phyloP scores from a whole-genome alignment of 2,113 vertebrate species.

The Aegotheles bennettii region DNA sequence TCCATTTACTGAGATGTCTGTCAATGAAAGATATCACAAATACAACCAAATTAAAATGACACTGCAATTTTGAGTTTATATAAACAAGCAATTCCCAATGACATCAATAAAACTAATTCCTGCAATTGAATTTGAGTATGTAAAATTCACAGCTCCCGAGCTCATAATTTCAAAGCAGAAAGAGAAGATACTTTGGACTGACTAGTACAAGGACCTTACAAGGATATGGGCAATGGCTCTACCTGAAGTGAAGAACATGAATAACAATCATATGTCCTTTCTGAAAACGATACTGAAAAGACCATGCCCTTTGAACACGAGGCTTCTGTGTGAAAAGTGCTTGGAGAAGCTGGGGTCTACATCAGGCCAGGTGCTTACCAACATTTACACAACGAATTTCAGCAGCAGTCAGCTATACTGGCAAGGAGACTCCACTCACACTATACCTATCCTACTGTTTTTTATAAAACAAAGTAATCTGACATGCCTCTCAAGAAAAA shows the following conservation, averaged over 20 bases:
- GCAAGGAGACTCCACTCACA: neutral
- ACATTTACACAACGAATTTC: neutral
- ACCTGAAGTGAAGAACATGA: neutral
- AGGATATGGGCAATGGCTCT: neutral
- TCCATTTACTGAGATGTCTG: neutral
- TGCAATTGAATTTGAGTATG: neutral
- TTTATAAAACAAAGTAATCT: neutral
- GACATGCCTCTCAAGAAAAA: neutral
- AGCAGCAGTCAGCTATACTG: neutral
- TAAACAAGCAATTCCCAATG: neutral
- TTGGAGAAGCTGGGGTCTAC: neutral
- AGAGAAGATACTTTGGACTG: neutral
- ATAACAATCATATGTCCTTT: neutral
- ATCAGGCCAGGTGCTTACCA: neutral
- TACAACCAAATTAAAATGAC: neutral
- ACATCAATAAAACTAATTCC: neutral
- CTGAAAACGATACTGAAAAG: neutral
- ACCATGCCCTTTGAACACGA: neutral
- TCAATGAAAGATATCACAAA: neutral
- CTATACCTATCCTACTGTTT: neutral
- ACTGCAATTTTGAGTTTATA: neutral
- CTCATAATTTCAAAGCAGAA: neutral
- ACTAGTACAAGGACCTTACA: neutral
- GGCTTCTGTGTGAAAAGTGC: neutral
- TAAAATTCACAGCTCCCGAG: neutral